phyloP scores from a whole-genome alignment of 2,888 invertebrate genomes.

The Gisinianus flammeolus region DNA sequence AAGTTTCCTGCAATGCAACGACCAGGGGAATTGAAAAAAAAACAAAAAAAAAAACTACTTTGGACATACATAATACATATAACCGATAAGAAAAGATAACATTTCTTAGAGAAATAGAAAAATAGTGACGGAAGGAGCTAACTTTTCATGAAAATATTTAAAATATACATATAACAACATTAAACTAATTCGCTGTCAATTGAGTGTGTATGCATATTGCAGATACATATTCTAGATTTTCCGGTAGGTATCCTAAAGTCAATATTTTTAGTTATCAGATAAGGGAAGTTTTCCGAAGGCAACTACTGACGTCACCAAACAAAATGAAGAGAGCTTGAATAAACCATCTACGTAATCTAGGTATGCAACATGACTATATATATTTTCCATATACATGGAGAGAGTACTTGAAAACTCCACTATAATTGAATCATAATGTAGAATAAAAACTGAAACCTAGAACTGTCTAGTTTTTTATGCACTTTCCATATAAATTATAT shows the following conservation, averaged over 20 bases:
- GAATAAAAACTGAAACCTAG: no score
- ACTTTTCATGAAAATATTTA: not conserved
- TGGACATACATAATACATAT: no score
- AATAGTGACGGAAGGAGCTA: not conserved
- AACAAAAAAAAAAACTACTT: no score
- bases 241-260: not conserved
- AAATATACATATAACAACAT: not conserved
- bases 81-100: no score
- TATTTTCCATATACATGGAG: no score
- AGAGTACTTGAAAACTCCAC: no score
- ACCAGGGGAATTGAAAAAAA: no score
- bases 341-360: not conserved
- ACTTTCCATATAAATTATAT: not conserved
- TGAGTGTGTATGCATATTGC: not conserved
- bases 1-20: no score
- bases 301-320: not conserved
- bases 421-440: no score
- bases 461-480: not conserved
- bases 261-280: not conserved
- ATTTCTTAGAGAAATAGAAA: no score
- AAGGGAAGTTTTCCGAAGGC: slow-evolving; percentile 4
- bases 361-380: not conserved
- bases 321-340: not conserved
- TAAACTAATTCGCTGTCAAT: not conserved
- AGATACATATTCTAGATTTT: not conserved